Percentiles rank a stretch among this genome's conserved stretches.
phyloP scores from a whole-genome alignment of 2,888 invertebrate genomes.

The Thecophora atra region DNA sequence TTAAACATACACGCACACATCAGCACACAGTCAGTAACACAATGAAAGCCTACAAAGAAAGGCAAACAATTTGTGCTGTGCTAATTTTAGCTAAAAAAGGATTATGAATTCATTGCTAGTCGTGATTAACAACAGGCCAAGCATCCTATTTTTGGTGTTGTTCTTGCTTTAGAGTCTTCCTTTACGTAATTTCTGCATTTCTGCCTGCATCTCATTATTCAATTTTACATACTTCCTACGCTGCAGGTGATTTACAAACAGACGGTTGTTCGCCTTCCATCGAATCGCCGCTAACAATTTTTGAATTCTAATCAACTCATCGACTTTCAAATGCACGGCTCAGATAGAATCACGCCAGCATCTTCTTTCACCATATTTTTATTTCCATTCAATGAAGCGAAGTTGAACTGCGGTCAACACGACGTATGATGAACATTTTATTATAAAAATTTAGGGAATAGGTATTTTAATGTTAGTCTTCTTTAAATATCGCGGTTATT shows the following conservation, averaged over 20 bases:
- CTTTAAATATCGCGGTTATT: too few species aligned
- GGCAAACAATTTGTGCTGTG: slow-evolving; percentile 7
- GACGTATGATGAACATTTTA: slow-evolving; percentile 8
- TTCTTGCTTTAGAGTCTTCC: not conserved
- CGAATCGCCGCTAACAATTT: too few species aligned
- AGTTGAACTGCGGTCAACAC: too few species aligned
- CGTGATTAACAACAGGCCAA: slow-evolving; percentile 1
- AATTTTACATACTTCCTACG: not conserved
- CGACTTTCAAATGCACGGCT: too few species aligned
- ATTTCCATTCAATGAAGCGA: too few species aligned
- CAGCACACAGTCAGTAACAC: not conserved
- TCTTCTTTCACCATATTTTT: too few species aligned
- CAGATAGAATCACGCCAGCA: too few species aligned
- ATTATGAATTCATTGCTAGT: slow-evolving; percentile 15
- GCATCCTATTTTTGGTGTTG: not conserved
- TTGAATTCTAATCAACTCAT: too few species aligned
- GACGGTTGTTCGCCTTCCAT: too few species aligned
- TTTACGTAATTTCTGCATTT: not conserved
- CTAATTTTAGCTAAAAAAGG: slow-evolving; percentile 18
- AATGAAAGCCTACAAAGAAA: not conserved
- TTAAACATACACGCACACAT: slow-evolving; percentile 28
- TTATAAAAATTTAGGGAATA: not conserved
- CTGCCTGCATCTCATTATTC: slow-evolving; percentile 18
- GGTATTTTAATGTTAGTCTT: too few species aligned
- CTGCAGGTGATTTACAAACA: not conserved